phyloP scores from a whole-genome alignment of 2,113 vertebrate genomes.

The Anguilla japonica region DNA sequence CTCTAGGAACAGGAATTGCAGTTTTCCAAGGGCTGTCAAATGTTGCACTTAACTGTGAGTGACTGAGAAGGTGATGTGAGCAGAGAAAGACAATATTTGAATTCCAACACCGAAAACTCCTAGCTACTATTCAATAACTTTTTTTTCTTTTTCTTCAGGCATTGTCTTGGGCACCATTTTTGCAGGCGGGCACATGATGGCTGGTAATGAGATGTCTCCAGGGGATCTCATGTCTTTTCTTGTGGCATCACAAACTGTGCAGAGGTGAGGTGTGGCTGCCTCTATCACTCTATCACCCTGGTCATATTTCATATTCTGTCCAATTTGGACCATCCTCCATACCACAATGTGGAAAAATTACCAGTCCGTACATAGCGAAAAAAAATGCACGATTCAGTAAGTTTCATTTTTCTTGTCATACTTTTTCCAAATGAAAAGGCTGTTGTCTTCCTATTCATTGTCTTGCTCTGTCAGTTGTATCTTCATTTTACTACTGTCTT shows the following conservation, averaged over 20 bases:
- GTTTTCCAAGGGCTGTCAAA: conserved; percentile 94
- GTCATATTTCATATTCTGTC: too few species aligned
- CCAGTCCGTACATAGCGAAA: too few species aligned
- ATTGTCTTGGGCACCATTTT: conserved; percentile 92
- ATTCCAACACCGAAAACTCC: not conserved
- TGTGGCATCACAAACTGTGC: conserved; percentile 92
- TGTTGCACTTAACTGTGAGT: conserved; percentile 88
- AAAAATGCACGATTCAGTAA: too few species aligned
- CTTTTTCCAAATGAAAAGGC: too few species aligned
- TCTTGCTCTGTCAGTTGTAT: too few species aligned
- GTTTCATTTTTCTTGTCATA: too few species aligned
- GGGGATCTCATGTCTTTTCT: conserved; percentile 98
- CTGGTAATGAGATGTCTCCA: conserved; percentile 79
- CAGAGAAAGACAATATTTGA: not conserved
- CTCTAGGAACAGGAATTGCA: conserved; percentile 84
- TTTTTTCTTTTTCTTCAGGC: conserved; percentile 61
- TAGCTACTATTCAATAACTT: not conserved
- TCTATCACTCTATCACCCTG: not conserved
- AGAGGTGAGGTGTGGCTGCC: conserved; percentile 74
- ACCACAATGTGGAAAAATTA: too few species aligned
- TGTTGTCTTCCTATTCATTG: too few species aligned
- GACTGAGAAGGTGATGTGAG: not conserved
- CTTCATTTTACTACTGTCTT: too few species aligned
- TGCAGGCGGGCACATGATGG: conserved; percentile 86
- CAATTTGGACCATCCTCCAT: too few species aligned